These are phyloP conservation scores for Trachelus iudaicus DNA, from an alignment of 2,888 invertebrate genomes.

Conservation along the genomic window DNA sequence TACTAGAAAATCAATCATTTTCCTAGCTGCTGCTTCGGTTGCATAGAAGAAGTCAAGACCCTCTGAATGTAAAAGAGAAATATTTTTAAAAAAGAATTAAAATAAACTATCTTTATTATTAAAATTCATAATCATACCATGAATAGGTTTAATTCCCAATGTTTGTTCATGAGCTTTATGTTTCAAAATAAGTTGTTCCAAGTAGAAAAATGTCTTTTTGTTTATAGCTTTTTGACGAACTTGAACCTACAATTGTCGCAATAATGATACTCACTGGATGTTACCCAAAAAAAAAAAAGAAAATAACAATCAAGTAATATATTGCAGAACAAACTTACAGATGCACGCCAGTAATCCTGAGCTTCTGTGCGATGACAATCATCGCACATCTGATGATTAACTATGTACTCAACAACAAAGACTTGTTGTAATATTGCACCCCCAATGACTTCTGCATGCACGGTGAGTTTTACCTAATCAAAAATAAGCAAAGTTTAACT, in stretches of 20 bases:
- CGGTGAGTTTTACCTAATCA: constrained; percentile 82
- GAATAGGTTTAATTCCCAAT: constrained; percentile 86
- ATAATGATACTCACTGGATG: background rate
- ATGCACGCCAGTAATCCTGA: constrained; percentile 96
- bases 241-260: constrained; percentile 73
- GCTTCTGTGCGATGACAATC: constrained; percentile 97
- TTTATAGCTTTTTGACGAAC: constrained; percentile 89
- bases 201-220: constrained; percentile 96
- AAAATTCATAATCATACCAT: constrained; percentile 68
- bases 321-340: constrained; percentile 63
- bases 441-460: constrained; percentile 94
- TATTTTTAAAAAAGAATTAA: constrained; percentile 3
- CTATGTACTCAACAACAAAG: constrained; percentile 92
- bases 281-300: constrained; percentile 3
- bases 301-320: constrained; percentile 3
- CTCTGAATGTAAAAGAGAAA: constrained; percentile 68
- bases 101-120: background rate
- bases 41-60: constrained; percentile 96
- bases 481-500: background rate
- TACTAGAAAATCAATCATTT: constrained; percentile 93
- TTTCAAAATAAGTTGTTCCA: constrained; percentile 97
- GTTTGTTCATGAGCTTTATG: constrained; percentile 92
- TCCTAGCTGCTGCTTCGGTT: constrained; percentile 89
- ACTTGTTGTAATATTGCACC: constrained; percentile 94
- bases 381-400: constrained; percentile 96